Percentiles rank a stretch among this genome's conserved stretches.
Conservation (phyloP, 2,797 vertebrate genomes). For the Taeniopygia guttata region DNA sequence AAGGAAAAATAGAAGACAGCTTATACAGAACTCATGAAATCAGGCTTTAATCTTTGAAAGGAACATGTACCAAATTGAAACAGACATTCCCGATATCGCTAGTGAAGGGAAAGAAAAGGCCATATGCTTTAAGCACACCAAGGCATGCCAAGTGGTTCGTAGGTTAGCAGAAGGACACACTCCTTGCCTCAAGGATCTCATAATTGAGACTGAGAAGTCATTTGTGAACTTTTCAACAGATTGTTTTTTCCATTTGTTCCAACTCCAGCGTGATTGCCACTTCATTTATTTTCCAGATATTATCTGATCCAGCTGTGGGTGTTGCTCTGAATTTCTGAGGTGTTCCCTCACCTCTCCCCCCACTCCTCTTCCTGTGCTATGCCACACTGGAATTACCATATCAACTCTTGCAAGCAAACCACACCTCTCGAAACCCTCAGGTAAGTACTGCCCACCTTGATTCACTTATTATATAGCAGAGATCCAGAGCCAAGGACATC, state of each 20-base stretch:
- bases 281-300: slow-evolving; percentile 23
- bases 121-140: not conserved
- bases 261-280: not conserved
- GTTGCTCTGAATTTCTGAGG: slow-evolving; percentile 53
- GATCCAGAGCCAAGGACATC: not conserved
- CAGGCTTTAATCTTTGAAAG: not conserved
- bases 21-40: not conserved
- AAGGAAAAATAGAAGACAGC: not conserved
- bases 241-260: not conserved
- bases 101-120: not conserved
- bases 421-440: slow-evolving; percentile 43
- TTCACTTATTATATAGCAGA: not conserved
- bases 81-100: accelerated
- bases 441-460: not conserved
- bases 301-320: slow-evolving; percentile 47
- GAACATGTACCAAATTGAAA: not conserved
- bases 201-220: not conserved
- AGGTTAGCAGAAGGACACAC: not conserved
- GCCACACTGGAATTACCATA: slow-evolving; percentile 47
- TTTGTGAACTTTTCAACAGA: not conserved
- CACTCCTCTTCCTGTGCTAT: slow-evolving; percentile 63
- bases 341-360: slow-evolving; percentile 47
- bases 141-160: not conserved
- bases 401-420: slow-evolving; percentile 36
- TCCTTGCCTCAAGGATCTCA: not conserved